Conservation (phyloP, 2,797 vertebrate species). For the Sebastes taczanowskii region DNA sequence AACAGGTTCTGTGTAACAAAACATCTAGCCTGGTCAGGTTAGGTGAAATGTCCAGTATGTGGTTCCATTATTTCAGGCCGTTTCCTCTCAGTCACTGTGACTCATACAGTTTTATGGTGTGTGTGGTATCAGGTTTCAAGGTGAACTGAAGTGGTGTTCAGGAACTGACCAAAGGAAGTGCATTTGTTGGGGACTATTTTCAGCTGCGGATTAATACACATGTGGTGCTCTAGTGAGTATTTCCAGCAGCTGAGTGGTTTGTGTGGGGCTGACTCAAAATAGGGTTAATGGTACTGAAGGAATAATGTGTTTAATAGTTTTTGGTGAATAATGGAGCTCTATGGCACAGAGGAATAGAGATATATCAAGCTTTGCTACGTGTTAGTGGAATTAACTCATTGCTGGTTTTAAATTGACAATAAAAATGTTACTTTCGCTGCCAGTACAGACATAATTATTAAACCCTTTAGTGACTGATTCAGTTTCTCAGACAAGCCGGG, state of each 20-base stretch:
- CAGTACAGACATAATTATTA: no score
- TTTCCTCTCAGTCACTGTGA: not conserved
- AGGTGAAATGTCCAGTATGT: not conserved
- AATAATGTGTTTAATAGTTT: not conserved
- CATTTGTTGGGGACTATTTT: not conserved
- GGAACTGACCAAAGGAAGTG: not conserved
- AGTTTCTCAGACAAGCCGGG: not conserved
- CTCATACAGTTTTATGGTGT: not conserved
- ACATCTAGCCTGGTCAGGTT: fast-evolving
- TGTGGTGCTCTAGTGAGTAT: not conserved
- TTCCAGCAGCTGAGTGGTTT: not conserved
- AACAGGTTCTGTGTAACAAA: no score
- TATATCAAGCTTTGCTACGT: not conserved
- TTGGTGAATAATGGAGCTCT: not conserved
- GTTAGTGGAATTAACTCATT: fast-evolving
- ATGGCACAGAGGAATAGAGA: not conserved
- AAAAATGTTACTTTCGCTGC: not conserved
- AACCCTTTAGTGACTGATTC: not conserved
- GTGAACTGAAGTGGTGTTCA: not conserved
- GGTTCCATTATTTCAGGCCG: not conserved
- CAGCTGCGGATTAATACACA: not conserved
- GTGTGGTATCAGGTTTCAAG: not conserved
- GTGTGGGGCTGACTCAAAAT: not conserved
- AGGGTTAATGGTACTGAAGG: not conserved
- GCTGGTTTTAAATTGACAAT: no score